Percentiles rank a stretch among this genome's conserved stretches.
phyloP scores from a whole-genome alignment of 2,113 vertebrate genomes.

The Sturnus vulgaris region DNA sequence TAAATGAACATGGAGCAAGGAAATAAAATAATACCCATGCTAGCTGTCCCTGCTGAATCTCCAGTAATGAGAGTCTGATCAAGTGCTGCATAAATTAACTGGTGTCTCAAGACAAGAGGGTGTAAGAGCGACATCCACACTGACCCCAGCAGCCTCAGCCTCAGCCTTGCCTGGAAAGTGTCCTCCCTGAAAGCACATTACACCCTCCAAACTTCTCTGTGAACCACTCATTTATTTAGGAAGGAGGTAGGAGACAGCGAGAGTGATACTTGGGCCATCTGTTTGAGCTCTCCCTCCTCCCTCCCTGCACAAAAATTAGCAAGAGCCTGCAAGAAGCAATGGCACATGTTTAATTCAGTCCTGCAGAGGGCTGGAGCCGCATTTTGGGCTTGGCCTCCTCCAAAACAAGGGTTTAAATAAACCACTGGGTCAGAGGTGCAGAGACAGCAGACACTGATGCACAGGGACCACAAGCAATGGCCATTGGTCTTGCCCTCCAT shows the following conservation, averaged over 20 bases:
- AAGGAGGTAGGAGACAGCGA: neutral
- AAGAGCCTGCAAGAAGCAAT: neutral
- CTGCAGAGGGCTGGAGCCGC: neutral
- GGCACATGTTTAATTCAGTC: constrained; percentile 29
- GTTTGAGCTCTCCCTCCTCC: constrained; percentile 7
- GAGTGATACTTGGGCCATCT: neutral
- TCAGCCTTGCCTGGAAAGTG: neutral
- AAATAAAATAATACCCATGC: neutral
- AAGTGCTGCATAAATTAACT: neutral
- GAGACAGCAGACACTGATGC: neutral
- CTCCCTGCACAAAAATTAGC: neutral
- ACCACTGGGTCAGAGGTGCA: neutral
- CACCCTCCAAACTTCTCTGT: neutral
- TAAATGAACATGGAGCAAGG: neutral
- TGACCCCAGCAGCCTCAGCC: neutral
- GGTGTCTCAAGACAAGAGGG: neutral
- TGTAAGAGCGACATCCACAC: neutral
- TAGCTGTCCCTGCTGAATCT: constrained; percentile 26
- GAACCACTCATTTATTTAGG: constrained; percentile 4
- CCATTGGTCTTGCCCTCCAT: neutral
- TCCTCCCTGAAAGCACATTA: neutral
- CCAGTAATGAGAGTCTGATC: neutral
- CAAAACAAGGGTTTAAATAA: neutral
- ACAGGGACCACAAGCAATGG: neutral
- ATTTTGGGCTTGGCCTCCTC: neutral